A percentile compares a stretch with the other conserved stretches of the same genome.
phyloP scores from a whole-genome alignment of 2,888 invertebrate genomes.

The Blastobasis lacticolella region DNA sequence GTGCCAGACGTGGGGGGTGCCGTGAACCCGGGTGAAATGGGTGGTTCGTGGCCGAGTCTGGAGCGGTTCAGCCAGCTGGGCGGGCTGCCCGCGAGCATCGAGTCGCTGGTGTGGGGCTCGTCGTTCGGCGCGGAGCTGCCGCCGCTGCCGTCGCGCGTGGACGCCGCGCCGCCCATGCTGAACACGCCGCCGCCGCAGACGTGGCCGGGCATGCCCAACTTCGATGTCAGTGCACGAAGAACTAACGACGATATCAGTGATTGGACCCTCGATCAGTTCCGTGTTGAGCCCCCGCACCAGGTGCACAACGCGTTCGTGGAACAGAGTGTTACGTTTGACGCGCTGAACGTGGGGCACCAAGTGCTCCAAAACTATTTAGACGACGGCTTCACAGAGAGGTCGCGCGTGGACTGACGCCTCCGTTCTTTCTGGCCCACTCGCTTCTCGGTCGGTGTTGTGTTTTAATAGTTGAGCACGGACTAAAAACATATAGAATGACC shows the following conservation, averaged over 20 bases:
- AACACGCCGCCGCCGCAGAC: slow-evolving; percentile 50
- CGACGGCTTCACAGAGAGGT: slow-evolving; percentile 50
- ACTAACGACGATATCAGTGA: slow-evolving; percentile 40
- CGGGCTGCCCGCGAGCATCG: slow-evolving; percentile 35
- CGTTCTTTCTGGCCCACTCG: slow-evolving; percentile 14
- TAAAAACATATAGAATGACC: neutral
- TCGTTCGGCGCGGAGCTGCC: slow-evolving; percentile 30
- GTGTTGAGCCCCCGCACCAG: slow-evolving; percentile 53
- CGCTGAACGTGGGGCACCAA: slow-evolving; percentile 41
- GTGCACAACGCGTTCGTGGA: slow-evolving; percentile 56
- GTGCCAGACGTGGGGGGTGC: slow-evolving; percentile 39
- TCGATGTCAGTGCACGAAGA: slow-evolving; percentile 39
- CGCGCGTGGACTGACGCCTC: slow-evolving; percentile 58
- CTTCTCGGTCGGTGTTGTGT: neutral
- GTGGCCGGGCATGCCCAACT: slow-evolving; percentile 49
- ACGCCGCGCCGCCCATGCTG: slow-evolving; percentile 39
- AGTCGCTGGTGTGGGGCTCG: slow-evolving; percentile 54
- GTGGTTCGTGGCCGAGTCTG: slow-evolving; percentile 41
- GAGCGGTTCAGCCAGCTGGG: slow-evolving; percentile 44
- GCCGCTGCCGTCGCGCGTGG: slow-evolving; percentile 26
- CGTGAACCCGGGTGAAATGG: slow-evolving; percentile 37
- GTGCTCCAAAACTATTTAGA: slow-evolving; percentile 49
- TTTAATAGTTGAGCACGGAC: neutral
- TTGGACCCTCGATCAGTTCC: slow-evolving; percentile 58
- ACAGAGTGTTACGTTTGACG: slow-evolving; percentile 54